Evolutionary conservation across 2,888 invertebrate genomes (phyloP).

Genomic region (Phasia obesa): DNA sequence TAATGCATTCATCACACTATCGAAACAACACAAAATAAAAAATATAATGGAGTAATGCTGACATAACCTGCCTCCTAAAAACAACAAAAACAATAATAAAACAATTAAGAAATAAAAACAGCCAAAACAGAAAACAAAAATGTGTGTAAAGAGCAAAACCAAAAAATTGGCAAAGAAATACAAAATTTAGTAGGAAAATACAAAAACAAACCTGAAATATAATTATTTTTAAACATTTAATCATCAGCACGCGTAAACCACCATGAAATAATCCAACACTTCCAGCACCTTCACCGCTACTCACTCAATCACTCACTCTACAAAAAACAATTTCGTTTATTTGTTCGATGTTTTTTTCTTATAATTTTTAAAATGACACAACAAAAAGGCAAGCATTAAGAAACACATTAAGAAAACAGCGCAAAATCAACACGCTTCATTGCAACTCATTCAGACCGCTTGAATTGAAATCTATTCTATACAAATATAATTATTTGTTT

Average conservation of each 20-base stretch:
- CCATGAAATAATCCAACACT: constrained; percentile 38
- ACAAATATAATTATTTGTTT: background rate
- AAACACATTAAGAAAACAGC: no score
- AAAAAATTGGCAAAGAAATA: constrained; percentile 32
- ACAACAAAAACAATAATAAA: constrained; percentile 26
- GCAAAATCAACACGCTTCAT: constrained; percentile 38
- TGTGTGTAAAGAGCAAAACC: background rate
- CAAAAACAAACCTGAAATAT: constrained; percentile 61
- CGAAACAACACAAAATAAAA: background rate
- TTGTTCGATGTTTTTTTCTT: background rate
- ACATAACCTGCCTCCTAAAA: constrained; percentile 61
- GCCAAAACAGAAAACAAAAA: background rate
- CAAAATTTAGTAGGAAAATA: constrained; percentile 30
- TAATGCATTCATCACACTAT: constrained; percentile 39
- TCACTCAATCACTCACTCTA: constrained; percentile 22
- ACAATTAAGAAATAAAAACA: background rate
- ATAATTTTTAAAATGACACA: no score
- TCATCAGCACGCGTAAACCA: constrained; percentile 63
- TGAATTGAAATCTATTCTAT: constrained; percentile 24
- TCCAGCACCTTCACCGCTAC: constrained; percentile 18
- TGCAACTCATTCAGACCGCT: constrained; percentile 3
- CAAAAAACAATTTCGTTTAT: constrained; percentile 15
- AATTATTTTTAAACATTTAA: constrained; percentile 68
- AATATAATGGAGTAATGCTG: constrained; percentile 44
- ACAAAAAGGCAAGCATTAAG: no score